Evolutionary conservation across 2,888 invertebrate species (phyloP), one percentile per base, ranked within the genome.

Genomic region (Agonum fuliginosum): DNA sequence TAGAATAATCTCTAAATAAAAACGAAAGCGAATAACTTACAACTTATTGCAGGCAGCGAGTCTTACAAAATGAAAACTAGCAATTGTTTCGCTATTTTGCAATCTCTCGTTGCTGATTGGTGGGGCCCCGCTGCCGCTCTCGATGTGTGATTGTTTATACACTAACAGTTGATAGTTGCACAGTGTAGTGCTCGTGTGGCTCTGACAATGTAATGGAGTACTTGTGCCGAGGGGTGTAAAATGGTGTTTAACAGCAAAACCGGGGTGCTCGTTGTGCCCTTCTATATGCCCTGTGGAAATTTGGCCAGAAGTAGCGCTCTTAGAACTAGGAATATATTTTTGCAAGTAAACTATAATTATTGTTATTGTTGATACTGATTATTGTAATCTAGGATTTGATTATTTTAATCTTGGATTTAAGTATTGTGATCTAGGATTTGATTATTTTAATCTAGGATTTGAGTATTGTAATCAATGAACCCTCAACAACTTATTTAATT

Each of bases 231-330:
- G 46, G 43, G 22, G 46, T 70, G 70, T 41, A 73, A 3, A 37
- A 73, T 73, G 73, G 73, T 73, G 58, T 51, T 37, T 58, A 20
- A 41, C 6, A 34, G 37, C 14, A 24, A 73, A 22, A 73, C 37
- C 6, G 73, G 73, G 22, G 51, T 46, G n/a, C 24, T 73, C 2
- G 37, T 73, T 12, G 48, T 71, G 30, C 73, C 73, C 20, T 73
- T 54, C 41, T 73, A 73, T 73, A 73, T 73, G 8, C 73, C 73
- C 2, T 73, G 41, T 41, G 58, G 58, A 37, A 54, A 73, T 58
- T 22, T 73, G 12, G 41, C 37, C 24, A 54, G 73, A 37, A 22
- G 51, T 22, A n/a, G 12, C 14, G 43, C 30, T 19, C 10, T 20
- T 6, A 73, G 1, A 5, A 20, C 10, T 8, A 62, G 30, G 58